Conservation (phyloP, 2,797 vertebrate species). For the Cyclopterus lumpus region DNA sequence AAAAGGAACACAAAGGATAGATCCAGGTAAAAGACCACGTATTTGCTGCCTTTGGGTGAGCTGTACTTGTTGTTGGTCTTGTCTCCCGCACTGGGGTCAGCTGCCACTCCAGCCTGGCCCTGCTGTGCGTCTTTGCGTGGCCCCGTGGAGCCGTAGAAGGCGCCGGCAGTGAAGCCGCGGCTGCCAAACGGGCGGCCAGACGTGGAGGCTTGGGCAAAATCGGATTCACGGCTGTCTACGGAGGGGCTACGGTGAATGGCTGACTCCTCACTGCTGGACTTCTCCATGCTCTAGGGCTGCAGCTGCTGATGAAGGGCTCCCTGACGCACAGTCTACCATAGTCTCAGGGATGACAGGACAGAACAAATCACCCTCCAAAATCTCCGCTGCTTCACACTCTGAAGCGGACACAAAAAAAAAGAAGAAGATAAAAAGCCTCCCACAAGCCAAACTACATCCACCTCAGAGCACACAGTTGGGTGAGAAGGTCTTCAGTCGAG, state of each 20-base stretch:
- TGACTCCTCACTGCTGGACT: slow-evolving; percentile 99
- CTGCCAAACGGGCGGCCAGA: slow-evolving; percentile 93
- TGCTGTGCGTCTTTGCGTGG: slow-evolving; percentile 81
- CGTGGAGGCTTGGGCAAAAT: slow-evolving; percentile 92
- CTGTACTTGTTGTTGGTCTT: slow-evolving; percentile 89
- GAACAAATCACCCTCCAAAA: slow-evolving; percentile 51
- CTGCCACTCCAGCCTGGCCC: slow-evolving; percentile 72
- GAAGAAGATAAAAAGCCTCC: slow-evolving; percentile 17
- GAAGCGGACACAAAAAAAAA: slow-evolving; percentile 37
- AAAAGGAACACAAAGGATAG: slow-evolving; percentile 99
- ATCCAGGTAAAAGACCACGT: slow-evolving; percentile 99
- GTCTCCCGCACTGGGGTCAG: slow-evolving; percentile 74
- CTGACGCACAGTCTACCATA: slow-evolving; percentile 88
- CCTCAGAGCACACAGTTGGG: slow-evolving; percentile 19
- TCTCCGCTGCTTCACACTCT: slow-evolving; percentile 51
- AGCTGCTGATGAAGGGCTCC: slow-evolving; percentile 78
- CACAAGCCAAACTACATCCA: slow-evolving; percentile 53
- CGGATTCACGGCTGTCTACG: slow-evolving; percentile 96
- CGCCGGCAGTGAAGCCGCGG: slow-evolving; percentile 95
- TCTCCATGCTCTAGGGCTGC: slow-evolving; percentile 95
- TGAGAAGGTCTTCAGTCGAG: slow-evolving; percentile 38
- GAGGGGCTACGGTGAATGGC: slow-evolving; percentile 98
- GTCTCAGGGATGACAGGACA: slow-evolving; percentile 83
- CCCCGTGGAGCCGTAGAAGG: slow-evolving; percentile 96
- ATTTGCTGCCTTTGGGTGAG: slow-evolving; percentile 96